These are phyloP conservation scores for Catostylus mosaicus DNA, from an alignment of 30 jellyfish, hydroid and myxozoan species.

Conservation along the genomic window DNA sequence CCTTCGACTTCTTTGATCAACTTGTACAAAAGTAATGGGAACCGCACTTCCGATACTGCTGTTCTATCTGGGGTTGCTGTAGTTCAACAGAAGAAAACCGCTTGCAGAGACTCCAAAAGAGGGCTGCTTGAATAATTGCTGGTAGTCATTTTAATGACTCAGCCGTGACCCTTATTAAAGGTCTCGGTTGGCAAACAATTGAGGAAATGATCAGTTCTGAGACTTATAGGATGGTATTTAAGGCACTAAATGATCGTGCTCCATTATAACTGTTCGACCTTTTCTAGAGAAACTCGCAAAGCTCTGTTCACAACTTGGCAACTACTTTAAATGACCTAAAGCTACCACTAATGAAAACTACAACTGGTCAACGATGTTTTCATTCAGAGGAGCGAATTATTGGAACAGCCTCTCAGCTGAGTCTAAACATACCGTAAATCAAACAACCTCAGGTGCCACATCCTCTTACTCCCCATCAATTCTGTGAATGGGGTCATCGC, in stretches of 20 bases:
- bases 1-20: not conserved
- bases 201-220: conserved; percentile 2
- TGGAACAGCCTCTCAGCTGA: not conserved
- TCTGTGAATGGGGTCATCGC: no score
- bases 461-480: no score
- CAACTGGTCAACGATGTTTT: not conserved
- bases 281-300: not conserved
- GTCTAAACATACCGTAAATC: no score
- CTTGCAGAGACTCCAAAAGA: not conserved
- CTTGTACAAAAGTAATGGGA: not conserved
- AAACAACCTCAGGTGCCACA: no score
- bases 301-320: conserved; percentile 6
- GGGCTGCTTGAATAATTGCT: not conserved
- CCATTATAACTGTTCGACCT: not conserved
- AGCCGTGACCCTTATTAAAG: not conserved
- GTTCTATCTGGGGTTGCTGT: not conserved
- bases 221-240: not conserved
- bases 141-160: not conserved
- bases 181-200: conserved; percentile 5
- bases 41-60: not conserved
- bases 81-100: not conserved
- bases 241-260: not conserved
- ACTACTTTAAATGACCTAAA: not conserved
- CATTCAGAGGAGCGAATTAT: not conserved
- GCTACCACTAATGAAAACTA: conserved; percentile 1